Base-by-base conservation (phyloP, 2,797 vertebrate genomes). In the Balearica regulorum region DNA sequence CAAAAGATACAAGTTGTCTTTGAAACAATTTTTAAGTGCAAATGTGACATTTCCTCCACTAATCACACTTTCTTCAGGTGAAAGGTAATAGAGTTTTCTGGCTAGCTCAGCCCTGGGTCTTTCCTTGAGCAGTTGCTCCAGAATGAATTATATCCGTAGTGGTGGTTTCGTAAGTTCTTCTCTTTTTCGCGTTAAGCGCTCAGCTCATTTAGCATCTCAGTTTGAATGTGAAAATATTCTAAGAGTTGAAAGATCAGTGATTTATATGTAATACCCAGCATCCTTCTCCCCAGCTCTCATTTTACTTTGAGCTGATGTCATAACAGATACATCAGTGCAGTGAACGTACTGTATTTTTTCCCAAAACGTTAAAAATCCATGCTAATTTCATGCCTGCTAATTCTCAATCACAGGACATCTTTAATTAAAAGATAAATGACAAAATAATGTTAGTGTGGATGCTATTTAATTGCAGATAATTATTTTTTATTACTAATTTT, bases 401-500 rank as follows among this genome's bases (percentile, higher is more conserved):
- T 84, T 92, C 73, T 87, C 49, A 85, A 72, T 94, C 83, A 90
- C 21, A 66, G 41, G 46, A 57, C 8, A 13, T 49, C 53, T 96
- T 95, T 96, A 97, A 97, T 97, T 96, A 95, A 96, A 93, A 89
- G 77, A 82, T 72, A 95, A 93, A 95, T 79, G 76, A 54, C 79
- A 71, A 94, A 96, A 76, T 95, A 83, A 83, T 81, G 65, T 82
- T 94, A 73, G 61, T 66, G 76, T 83, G 80, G 69, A 62, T 87
- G 65, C 66, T 93, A 85, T 87, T 75, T 94, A 87, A 96, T 93
- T 93, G 82, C 25, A 33, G 39, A 75, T 72, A 75, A 49, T 94
- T 93, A 31, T 19, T 53, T 91, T 94, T 94, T 85, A 89, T 95
- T 94, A 87, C 55, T 94, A 53, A 5, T 94, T 46, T 84, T 85